A percentile compares a stretch with the other conserved stretches of the same genome.
Evolutionary conservation across 2,797 vertebrate species (phyloP).

Genomic region (Alca torda): DNA sequence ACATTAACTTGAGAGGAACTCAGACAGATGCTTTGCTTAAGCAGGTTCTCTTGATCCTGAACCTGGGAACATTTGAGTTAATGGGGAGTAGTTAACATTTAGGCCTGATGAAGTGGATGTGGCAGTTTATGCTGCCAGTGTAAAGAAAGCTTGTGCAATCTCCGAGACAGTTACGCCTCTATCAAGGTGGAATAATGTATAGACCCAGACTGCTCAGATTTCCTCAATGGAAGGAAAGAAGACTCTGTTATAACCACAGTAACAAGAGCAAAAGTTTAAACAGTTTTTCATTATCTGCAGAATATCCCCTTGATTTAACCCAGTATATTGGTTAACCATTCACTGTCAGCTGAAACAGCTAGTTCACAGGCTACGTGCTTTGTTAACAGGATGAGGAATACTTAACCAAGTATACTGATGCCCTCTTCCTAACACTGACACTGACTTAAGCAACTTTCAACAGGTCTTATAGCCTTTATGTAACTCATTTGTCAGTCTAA

Average conservation of each 20-base stretch:
- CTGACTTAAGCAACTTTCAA: not conserved
- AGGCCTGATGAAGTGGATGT: conserved; percentile 26
- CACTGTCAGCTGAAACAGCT: not conserved
- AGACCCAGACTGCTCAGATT: not conserved
- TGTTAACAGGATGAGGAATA: not conserved
- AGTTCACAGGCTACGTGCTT: not conserved
- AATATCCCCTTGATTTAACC: not conserved
- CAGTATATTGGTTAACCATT: not conserved
- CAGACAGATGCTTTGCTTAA: conserved; percentile 31
- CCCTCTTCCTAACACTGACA: not conserved
- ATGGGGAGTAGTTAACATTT: conserved; percentile 52
- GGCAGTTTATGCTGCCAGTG: not conserved
- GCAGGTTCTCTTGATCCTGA: conserved; percentile 54
- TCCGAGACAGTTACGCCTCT: not conserved
- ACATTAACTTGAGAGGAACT: conserved; percentile 45
- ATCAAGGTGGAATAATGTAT: not conserved
- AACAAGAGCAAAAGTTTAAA: not conserved
- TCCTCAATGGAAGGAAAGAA: not conserved
- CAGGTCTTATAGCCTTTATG: not conserved
- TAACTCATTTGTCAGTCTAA: not conserved
- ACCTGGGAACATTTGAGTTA: conserved; percentile 38
- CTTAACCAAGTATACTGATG: not conserved
- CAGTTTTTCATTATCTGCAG: not conserved
- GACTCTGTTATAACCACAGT: not conserved
- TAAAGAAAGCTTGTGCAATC: not conserved